A percentile compares a stretch with the other conserved stretches of the same genome.
Conservation (phyloP, 2,797 vertebrate genomes). For the Furcifer pardalis region DNA sequence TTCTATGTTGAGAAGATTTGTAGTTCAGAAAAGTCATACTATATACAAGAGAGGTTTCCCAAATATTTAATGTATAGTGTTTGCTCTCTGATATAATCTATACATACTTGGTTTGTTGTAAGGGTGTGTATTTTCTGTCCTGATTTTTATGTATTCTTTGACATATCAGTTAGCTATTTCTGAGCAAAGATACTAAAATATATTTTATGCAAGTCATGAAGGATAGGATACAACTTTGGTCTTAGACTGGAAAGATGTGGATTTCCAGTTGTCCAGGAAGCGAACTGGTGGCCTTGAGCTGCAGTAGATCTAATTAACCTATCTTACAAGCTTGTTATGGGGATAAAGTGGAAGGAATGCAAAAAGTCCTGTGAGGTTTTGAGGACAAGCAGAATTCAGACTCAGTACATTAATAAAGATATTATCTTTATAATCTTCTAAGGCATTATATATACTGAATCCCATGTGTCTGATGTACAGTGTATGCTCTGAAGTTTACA, state of each 20-base stretch:
- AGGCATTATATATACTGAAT: not conserved
- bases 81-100: not conserved
- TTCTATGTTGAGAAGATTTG: constrained; percentile 7
- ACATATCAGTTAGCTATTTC: constrained; percentile 12
- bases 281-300: not conserved
- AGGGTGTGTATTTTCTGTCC: not conserved
- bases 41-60: not conserved
- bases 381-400: not conserved
- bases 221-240: not conserved
- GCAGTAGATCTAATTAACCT: not conserved
- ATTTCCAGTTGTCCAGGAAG: not conserved
- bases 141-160: not conserved
- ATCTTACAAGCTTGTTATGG: not conserved
- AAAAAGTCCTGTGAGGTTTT: not conserved
- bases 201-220: not conserved
- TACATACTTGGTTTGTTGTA: not conserved
- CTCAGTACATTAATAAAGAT: not conserved
- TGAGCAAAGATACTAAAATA: not conserved
- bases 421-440: too few species aligned
- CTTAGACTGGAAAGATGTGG: not conserved
- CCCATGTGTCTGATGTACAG: not conserved
- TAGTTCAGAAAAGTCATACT: not conserved
- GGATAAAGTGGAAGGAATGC: not conserved
- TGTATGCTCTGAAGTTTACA: not conserved
- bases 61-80: constrained; percentile 25